These are phyloP conservation scores for Neomorphus geoffroyi DNA, from an alignment of 2,797 vertebrate species.

Conservation along the genomic window DNA sequence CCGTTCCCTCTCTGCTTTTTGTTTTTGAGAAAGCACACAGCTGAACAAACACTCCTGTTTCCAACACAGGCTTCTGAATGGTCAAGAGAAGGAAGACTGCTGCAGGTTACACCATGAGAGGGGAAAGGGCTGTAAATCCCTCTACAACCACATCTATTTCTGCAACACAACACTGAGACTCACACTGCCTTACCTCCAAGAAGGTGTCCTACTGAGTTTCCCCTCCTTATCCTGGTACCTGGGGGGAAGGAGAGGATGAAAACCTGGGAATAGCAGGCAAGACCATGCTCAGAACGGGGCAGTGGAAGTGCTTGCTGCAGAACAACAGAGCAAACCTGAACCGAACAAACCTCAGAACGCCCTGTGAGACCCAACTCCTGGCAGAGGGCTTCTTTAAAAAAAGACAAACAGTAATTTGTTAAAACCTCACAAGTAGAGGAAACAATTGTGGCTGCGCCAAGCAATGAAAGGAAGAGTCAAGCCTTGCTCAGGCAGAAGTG, in stretches of 20 bases:
- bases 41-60: neutral
- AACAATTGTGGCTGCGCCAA: neutral
- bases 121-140: neutral
- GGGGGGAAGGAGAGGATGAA: neutral
- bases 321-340: no score
- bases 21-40: neutral
- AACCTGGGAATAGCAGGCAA: neutral
- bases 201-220: neutral
- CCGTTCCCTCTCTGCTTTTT: neutral
- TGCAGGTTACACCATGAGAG: accelerated
- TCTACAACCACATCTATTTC: neutral
- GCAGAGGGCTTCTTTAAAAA: neutral
- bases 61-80: neutral
- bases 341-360: neutral
- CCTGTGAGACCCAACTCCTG: neutral
- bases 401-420: accelerated
- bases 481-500: neutral
- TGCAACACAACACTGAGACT: neutral
- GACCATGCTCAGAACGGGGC: accelerated
- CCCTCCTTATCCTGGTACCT: neutral
- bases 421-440: neutral
- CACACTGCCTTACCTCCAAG: neutral
- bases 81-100: neutral
- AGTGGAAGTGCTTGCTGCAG: accelerated
- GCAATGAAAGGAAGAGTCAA: neutral